phyloP scores from a whole-genome alignment of 1,140 invertebrate species.

The Drosophila orena region DNA sequence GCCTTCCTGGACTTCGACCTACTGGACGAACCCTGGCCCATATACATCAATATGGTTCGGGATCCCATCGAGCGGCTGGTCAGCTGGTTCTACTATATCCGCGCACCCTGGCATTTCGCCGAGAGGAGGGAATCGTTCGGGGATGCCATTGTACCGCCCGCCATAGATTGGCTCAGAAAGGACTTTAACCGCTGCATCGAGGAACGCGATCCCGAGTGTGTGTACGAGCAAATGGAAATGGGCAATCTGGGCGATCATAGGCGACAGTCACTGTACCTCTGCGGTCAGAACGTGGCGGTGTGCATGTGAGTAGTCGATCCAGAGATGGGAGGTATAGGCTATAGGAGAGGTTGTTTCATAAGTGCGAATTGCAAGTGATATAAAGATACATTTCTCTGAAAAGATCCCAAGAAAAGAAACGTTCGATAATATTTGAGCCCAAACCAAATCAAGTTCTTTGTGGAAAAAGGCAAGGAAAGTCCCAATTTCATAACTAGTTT shows the following conservation, averaged over 20 bases:
- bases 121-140: constrained; percentile 93
- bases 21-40: constrained; percentile 91
- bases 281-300: constrained; percentile 90
- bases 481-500: too few relatives aligned
- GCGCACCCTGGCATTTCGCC: constrained; percentile 94
- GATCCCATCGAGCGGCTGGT: constrained; percentile 95
- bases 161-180: constrained; percentile 94
- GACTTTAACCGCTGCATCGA: constrained; percentile 95
- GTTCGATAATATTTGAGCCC: too few relatives aligned
- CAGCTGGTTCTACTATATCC: constrained; percentile 94
- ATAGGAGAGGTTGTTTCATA: constrained; percentile 5
- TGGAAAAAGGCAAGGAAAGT: too few relatives aligned
- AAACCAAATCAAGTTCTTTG: too few relatives aligned
- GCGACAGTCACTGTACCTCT: constrained; percentile 93
- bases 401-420: too few relatives aligned
- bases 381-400: too few relatives aligned
- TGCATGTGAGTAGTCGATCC: constrained; percentile 90
- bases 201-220: constrained; percentile 92
- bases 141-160: constrained; percentile 91
- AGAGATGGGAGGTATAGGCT: neutral
- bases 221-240: constrained; percentile 91
- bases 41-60: constrained; percentile 94
- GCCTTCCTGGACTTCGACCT: constrained; percentile 92
- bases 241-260: constrained; percentile 93
- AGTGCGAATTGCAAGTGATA: neutral